Conservation (phyloP, 1,140 invertebrate species). For the Tetragnatha versicolor region DNA sequence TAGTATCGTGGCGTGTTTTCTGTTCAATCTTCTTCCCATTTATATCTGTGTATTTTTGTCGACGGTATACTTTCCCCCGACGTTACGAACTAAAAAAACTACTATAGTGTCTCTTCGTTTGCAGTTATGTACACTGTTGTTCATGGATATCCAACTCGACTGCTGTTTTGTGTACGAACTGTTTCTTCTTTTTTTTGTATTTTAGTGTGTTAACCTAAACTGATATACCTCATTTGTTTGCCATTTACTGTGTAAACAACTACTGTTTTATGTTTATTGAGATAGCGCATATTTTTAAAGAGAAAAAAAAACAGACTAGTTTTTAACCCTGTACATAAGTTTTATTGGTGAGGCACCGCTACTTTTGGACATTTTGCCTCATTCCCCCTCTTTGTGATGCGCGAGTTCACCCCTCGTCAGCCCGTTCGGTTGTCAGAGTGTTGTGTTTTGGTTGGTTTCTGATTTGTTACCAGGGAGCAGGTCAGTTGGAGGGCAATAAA, state of each 20-base stretch:
- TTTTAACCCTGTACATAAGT: constrained; percentile 52
- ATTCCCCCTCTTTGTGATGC: background rate
- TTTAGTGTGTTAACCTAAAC: constrained; percentile 44
- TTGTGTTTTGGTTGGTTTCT: constrained; percentile 54
- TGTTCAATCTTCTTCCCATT: constrained; percentile 8
- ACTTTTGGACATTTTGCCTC: constrained; percentile 51
- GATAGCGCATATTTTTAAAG: constrained; percentile 46
- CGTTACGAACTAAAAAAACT: constrained; percentile 24
- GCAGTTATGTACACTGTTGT: constrained; percentile 50
- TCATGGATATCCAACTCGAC: too few relatives aligned
- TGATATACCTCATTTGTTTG: constrained; percentile 55
- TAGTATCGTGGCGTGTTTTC: constrained; percentile 35
- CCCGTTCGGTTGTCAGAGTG: constrained; percentile 49
- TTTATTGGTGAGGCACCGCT: constrained; percentile 41
- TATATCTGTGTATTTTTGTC: constrained; percentile 27
- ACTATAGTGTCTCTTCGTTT: constrained; percentile 35
- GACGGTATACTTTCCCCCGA: constrained; percentile 12
- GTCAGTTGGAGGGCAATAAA: constrained; percentile 56
- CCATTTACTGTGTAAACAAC: constrained; percentile 44
- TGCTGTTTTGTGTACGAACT: too few relatives aligned
- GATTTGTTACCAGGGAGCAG: constrained; percentile 55
- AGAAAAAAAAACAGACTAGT: constrained; percentile 30
- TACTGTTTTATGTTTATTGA: constrained; percentile 32
- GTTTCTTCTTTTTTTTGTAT: constrained; percentile 47
- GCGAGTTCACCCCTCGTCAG: background rate